Base-by-base conservation (phyloP, 2,888 invertebrate genomes). In the Pomacea canaliculata region DNA sequence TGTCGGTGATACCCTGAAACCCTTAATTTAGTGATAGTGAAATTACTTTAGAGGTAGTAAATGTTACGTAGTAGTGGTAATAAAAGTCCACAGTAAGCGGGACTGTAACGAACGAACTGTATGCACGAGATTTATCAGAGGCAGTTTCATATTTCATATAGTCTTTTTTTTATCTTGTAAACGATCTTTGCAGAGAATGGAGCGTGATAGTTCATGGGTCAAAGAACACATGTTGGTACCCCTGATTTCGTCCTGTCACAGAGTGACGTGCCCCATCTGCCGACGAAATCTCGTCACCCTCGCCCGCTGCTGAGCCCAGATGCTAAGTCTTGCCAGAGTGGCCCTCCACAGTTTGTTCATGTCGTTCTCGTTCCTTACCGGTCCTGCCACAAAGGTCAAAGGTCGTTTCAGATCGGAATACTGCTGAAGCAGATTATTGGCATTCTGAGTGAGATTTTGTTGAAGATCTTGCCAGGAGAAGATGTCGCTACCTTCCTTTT, bases 391-490 rank as follows among this genome's bases (percentile, higher is more conserved):
- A 49, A 75, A 72, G 9, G 79, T 76, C 23, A 79, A 62, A 7
- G 60, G n/a, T 16, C 37, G n/a, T 5, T 37, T 72, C 4, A 72
- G 68, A 10, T 76, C 76, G 63, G 79, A 68, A 62, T 85, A 86
- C 48, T 81, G 79, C 49, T 81, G 66, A 49, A 84, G 65, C 70
- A 81, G 84, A 51, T 73, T 68, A 59, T 81, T 81, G 71, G 80
- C 81, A 63, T 96, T 96, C 73, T 97, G 92, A 9, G 96, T 97
- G 77, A 97, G 96, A 91, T 97, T 97, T 91, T 96, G 96, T 12
- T 96, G 92, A 81, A 97, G 75, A 76, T 86, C 78, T 74, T 82
- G 85, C 12, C 80, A 77, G 18, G 86, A 78, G 48, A 83, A 78
- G 48, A 71, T 71, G 12, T 83, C 73, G 60, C 83, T 81, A 23